These are phyloP conservation scores for Addax nasomaculatus DNA, from an alignment of 2,113 vertebrate species.

Conservation along the genomic window DNA sequence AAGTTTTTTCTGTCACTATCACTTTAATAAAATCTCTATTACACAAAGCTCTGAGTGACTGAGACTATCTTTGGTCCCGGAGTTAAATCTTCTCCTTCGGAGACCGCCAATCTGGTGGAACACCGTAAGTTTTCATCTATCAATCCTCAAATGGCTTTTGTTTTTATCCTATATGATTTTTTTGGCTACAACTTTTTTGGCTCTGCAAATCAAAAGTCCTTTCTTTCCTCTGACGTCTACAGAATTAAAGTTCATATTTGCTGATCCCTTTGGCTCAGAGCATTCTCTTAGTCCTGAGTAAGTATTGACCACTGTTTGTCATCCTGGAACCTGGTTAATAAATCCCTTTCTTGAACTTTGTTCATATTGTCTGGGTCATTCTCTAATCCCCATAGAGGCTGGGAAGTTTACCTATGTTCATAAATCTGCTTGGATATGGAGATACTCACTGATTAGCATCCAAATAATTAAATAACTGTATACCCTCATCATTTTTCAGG, in stretches of 20 bases:
- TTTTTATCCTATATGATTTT: not conserved
- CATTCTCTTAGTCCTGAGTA: not conserved
- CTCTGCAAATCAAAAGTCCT: not conserved
- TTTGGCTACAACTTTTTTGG: not conserved
- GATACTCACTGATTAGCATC: not conserved
- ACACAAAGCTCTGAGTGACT: not conserved
- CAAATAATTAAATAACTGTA: slow-evolving; percentile 15
- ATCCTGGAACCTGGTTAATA: not conserved
- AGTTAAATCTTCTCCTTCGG: not conserved
- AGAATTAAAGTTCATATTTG: not conserved
- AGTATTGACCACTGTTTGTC: not conserved
- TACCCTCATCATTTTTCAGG: not conserved
- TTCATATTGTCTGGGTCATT: not conserved
- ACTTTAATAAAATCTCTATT: not conserved
- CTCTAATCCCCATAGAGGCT: not conserved
- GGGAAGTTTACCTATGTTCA: not conserved
- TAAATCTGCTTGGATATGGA: slow-evolving; percentile 5
- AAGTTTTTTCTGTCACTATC: not conserved
- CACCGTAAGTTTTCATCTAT: not conserved
- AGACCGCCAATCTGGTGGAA: not conserved
- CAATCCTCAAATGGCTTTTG: not conserved
- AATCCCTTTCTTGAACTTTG: not conserved
- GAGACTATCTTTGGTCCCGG: not conserved
- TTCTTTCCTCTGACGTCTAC: not conserved
- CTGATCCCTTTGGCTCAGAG: not conserved